These are phyloP conservation scores for Pelochelys cantorii DNA, from an alignment of 2,797 vertebrate species.

Conservation along the genomic window DNA sequence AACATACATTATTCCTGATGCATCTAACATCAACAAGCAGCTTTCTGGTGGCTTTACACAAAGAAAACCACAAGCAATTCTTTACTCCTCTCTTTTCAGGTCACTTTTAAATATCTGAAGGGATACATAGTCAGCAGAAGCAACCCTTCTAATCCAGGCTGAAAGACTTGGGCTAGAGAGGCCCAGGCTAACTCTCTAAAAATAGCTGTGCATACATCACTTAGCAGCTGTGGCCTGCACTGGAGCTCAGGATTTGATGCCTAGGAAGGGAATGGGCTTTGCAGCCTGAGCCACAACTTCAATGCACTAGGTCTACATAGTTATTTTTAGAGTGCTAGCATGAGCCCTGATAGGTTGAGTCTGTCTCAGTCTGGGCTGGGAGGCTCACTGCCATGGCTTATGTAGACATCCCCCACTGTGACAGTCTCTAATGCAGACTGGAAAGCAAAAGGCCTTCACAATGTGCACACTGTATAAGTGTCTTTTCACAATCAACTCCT, in stretches of 20 bases:
- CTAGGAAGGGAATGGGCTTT: neutral
- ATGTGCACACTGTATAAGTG: neutral
- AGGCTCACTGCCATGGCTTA: neutral
- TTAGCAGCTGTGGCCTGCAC: too few relatives aligned
- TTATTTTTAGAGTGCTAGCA: neutral
- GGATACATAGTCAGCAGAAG: neutral
- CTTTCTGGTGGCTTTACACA: neutral
- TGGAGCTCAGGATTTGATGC: neutral
- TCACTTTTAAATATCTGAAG: neutral
- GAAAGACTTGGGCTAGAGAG: neutral
- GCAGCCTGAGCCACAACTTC: neutral
- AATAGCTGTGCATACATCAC: neutral
- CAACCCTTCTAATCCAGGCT: neutral
- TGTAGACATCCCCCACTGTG: neutral
- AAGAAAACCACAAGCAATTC: neutral
- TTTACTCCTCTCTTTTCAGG: rapidly evolving
- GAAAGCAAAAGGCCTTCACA: neutral
- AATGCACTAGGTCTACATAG: neutral
- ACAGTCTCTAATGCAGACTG: neutral
- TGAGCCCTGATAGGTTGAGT: neutral
- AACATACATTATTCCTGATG: neutral
- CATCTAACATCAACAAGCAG: neutral
- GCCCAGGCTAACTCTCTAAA: neutral
- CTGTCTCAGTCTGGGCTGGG: neutral
- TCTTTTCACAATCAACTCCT: neutral